Evolutionary conservation across 2,113 vertebrate genomes (phyloP).

Genomic region (Herpetotheres cachinnans): DNA sequence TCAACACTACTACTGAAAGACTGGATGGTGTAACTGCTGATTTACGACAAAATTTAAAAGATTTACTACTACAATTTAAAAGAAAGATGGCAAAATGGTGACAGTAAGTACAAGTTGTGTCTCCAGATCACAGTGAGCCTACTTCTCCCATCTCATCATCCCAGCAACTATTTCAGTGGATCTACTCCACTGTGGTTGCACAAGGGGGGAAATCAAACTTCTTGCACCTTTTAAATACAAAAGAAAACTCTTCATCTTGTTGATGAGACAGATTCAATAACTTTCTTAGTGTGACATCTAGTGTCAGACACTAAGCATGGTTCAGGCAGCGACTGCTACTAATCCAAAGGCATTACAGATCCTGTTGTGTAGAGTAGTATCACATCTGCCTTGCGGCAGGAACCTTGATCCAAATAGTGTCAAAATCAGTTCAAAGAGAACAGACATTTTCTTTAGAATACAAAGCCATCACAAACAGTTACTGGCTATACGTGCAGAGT

Average conservation of each 20-base stretch:
- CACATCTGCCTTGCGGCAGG: background rate
- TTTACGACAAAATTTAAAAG: background rate
- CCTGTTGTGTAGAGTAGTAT: background rate
- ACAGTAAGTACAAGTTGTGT: background rate
- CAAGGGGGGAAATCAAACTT: background rate
- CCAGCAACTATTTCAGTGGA: background rate
- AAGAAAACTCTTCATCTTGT: background rate
- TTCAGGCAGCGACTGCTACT: background rate
- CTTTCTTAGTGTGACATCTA: conserved; percentile 75
- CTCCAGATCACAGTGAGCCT: background rate
- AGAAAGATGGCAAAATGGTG: background rate
- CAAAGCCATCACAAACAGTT: background rate
- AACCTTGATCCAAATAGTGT: background rate
- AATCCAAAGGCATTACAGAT: background rate
- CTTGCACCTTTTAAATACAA: background rate
- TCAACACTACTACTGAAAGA: background rate
- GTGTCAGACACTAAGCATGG: background rate
- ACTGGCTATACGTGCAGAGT: background rate
- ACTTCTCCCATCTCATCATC: background rate
- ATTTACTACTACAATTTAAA: background rate
- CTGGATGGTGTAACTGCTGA: background rate
- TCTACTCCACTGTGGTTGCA: background rate
- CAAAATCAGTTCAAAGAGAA: background rate
- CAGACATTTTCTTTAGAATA: background rate
- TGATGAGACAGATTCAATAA: background rate